Base-by-base conservation (phyloP, 2,888 invertebrate species). In the Camponotus fellah region DNA sequence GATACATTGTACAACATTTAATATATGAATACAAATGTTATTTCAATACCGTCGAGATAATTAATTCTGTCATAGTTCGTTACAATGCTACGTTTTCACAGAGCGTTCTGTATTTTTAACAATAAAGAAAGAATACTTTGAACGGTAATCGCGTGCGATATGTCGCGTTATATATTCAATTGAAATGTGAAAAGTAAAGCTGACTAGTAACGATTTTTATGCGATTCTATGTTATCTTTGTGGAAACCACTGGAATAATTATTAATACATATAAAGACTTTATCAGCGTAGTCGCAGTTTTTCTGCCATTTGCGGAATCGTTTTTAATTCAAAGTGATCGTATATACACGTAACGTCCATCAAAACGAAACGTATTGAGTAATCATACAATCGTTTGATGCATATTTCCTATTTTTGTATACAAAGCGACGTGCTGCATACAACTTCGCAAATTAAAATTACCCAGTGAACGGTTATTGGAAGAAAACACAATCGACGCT, bases 271-370 rank as follows among this genome's bases (percentile, higher is more conserved):
- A 43, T 10, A 17, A 76, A 37, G 53, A 66, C 17, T 37, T 66
- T 5, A 49, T 37, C 21, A 46, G 34, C 3, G 46, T 2, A 1
- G 2, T 17, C n/a, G 46, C 3, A 14, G 34, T 34, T 76, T 49
- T 64, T 10, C 0, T 10, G 37, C 17, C 17, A 9, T 34, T 64
- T 43, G 14, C 10, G 9, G 49, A 65, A 37, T 76, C 37, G 49
- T 65, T 65, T 37, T 76, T 76, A 76, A 76, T 66, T 76, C 26
- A 53, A 76, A 53, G 37, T 21, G 49, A 66, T 76, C 49, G n/a
- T 53, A 37, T 26, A 17, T 66, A 37, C 37, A 76, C 37, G 32
- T 53, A 49, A 6, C 49, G 17, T 43, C 1, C 17, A 37, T 65
- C 37, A 26, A 66, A 12, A 21, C 17, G 12, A 65, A 60, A 60